A percentile compares a stretch with the other conserved stretches of the same genome.
Conservation (phyloP, 2,888 invertebrate species). For the Megaustenia siamemsis region DNA sequence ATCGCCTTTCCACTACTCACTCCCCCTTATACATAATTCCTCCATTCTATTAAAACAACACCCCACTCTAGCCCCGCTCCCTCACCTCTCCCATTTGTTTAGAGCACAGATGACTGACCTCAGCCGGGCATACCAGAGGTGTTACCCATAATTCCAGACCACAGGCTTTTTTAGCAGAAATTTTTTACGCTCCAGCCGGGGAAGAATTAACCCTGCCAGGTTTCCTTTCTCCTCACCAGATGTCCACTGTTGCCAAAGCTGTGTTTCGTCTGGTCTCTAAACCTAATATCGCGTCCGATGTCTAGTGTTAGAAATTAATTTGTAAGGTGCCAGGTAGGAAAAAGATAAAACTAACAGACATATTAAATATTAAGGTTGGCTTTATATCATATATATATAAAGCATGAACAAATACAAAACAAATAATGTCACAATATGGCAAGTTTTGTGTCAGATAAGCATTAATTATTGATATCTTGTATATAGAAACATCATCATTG, state of each 20-base stretch:
- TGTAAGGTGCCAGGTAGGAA: neutral
- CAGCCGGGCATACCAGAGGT: neutral
- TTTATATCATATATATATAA: no score
- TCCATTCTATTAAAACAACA: neutral
- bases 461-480: no score
- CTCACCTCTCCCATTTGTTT: neutral
- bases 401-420: no score
- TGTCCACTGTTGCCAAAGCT: neutral
- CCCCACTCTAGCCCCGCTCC: neutral
- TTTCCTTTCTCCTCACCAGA: neutral
- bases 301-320: neutral
- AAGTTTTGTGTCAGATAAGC: no score
- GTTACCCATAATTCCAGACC: neutral
- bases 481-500: no score
- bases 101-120: neutral
- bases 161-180: neutral
- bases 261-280: neutral
- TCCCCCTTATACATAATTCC: neutral
- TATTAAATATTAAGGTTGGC: no score
- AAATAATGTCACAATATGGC: no score
- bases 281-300: neutral
- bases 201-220: neutral
- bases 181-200: neutral
- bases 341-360: no score
- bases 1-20: slow-evolving; percentile 23